Conservation (phyloP, 2,113 vertebrate genomes). For the Columba janthina region DNA sequence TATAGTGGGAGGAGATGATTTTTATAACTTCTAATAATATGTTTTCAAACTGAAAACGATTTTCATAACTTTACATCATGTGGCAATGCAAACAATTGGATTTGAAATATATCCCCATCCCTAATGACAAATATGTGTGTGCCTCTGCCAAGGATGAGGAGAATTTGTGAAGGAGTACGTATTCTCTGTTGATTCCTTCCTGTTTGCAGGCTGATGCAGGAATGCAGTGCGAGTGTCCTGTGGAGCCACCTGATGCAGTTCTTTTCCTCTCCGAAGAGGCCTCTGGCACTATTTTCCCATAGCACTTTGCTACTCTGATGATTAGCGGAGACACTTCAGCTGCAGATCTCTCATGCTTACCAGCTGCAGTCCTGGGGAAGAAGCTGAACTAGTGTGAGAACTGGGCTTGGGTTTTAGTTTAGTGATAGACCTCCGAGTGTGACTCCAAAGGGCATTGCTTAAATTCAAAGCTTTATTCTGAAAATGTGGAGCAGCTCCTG, state of each 20-base stretch:
- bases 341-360: background rate
- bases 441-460: background rate
- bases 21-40: background rate
- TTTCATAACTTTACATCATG: background rate
- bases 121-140: background rate
- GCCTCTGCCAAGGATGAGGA: background rate
- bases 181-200: too few species aligned
- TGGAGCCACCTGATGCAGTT: rapidly evolving
- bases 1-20: background rate
- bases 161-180: background rate
- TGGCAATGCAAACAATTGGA: background rate
- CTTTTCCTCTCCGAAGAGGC: background rate
- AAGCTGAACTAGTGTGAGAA: background rate
- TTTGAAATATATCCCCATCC: background rate
- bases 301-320: background rate
- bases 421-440: background rate
- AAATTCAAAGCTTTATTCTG: background rate
- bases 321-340: background rate
- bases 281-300: background rate
- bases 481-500: background rate
- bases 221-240: too few species aligned
- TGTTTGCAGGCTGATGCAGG: background rate
- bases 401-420: background rate
- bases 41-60: background rate
- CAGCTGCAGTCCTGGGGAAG: background rate